Evolutionary conservation across 1,140 invertebrate genomes (phyloP), one percentile per base, ranked within the genome.

Genomic region (Neodiprion pinetum): DNA sequence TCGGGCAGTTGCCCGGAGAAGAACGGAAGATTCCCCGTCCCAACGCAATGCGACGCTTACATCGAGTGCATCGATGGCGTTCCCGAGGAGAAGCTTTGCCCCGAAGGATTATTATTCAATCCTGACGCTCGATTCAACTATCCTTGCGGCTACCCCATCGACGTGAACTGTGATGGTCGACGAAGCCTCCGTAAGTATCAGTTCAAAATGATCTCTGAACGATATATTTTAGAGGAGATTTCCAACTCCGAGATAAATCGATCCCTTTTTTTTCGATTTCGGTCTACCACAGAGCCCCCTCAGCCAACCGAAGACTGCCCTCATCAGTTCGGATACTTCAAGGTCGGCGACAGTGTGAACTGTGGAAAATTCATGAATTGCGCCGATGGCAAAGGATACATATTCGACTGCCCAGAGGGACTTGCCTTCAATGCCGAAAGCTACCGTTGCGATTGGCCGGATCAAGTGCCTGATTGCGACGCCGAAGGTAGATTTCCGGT

Each of bases 321-420:
- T 0, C 94, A 96, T 83, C 94, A 95, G 80, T 97, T 93, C 79
- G 96, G 96, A 0, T 94, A 96, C 81, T 97, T 93, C 87, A 91
- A 92, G 77, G 85, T 94, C 70, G 92, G 94, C 1, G 94, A 95
- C 80, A 80, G 89, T 7, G 82, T 87, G 0, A 91, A 95, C 80
- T 97, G 96, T 83, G 94, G 95, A 11, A 90, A 93, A 78, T 98
- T 96, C 83, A 94, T 94, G 87, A 96, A 95, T 80, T 97, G 96
- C 81, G 94, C 93, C 0, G 92, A 92, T 66, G 96, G 96, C 10
- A 88, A 89, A 1, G 91, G 90, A 8, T 92, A 91, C 78, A 82
- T 91, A 10, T 92, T 91, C 79, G 90, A 92, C 14, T 96, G 95
- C 82, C 94, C 95, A 0, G 95, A 96, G 84, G 96, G 96, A 21